Percentiles rank a stretch among this genome's conserved stretches.
These are phyloP conservation scores for Caenorhabditis inopinata DNA, from an alignment of 1,140 invertebrate genomes.

Conservation along the genomic window DNA sequence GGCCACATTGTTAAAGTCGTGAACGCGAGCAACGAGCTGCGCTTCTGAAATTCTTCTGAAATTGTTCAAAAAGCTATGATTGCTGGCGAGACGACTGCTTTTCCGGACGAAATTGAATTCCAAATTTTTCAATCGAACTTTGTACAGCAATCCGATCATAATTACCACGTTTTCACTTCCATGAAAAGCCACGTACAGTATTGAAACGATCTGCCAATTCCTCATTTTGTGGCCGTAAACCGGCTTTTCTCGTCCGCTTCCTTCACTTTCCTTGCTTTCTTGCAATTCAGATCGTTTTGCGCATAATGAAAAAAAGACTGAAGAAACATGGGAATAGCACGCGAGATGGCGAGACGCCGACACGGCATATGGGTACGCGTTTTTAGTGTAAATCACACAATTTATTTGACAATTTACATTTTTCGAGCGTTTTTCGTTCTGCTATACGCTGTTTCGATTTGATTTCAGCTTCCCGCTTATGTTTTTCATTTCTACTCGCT, in stretches of 20 bases:
- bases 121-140: neutral
- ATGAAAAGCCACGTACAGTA: neutral
- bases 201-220: neutral
- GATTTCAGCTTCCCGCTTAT: no score
- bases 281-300: neutral
- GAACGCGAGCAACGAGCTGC: no score
- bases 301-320: neutral
- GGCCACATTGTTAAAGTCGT: neutral
- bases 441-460: no score
- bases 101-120: no score
- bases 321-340: neutral
- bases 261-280: neutral
- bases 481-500: no score
- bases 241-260: neutral
- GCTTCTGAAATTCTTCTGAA: no score
- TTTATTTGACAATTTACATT: neutral
- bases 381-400: neutral
- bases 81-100: no score
- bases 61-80: no score
- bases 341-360: neutral
- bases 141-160: neutral
- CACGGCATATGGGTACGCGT: no score
- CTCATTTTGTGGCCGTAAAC: constrained; percentile 1
- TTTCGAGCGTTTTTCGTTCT: no score
- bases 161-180: neutral